Conservation (phyloP, 53 echinoderm and acorn worm species). For the Henricia sp. region DNA sequence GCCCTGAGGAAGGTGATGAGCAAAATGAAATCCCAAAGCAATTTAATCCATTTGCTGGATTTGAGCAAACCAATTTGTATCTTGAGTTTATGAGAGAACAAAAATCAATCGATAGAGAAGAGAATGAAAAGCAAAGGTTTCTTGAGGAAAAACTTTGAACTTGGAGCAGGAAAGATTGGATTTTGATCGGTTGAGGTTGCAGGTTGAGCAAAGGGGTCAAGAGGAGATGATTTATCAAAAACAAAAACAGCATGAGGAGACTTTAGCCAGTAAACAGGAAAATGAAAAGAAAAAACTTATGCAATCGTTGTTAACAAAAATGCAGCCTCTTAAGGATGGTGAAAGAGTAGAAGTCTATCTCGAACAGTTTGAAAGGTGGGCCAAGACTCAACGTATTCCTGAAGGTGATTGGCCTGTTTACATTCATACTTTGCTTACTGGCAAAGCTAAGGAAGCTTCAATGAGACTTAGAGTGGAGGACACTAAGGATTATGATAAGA, state of each 20-base stretch:
- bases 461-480: background rate
- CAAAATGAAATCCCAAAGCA: background rate
- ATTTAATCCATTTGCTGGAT: background rate
- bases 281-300: conserved; percentile 4
- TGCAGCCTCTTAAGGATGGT: background rate
- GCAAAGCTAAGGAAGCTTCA: background rate
- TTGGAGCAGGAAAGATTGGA: background rate
- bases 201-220: background rate
- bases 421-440: background rate
- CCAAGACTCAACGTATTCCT: background rate
- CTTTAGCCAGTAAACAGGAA: background rate
- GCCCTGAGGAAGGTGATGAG: background rate
- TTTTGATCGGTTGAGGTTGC: background rate
- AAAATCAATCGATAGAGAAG: background rate
- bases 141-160: background rate
- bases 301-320: background rate
- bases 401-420: background rate
- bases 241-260: background rate
- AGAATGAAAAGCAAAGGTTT: background rate
- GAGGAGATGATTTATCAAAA: background rate
- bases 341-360: background rate
- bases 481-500: too few species aligned
- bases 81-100: background rate
- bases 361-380: conserved; percentile 3
- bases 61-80: background rate